Evolutionary conservation across 23 tunicate genomes (phyloP), one percentile per base, ranked within the genome.

Genomic region (Trididemnum nubilum): DNA sequence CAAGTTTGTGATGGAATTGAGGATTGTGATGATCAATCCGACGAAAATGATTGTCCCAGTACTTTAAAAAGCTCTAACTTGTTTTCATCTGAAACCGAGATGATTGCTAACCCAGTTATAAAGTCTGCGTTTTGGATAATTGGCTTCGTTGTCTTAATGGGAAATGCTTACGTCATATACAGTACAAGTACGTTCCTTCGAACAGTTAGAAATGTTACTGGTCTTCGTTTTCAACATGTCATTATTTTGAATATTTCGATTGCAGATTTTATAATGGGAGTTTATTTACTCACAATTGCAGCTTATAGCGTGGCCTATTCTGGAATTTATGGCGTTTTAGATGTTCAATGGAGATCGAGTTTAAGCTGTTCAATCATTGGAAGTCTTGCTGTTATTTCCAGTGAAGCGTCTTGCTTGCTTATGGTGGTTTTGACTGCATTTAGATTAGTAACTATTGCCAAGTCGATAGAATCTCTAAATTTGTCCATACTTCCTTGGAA

Each of bases 251-350:
- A 85, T 49, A 58, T 85, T 25, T 67, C 90, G 1, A 31, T 79
- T 50, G 44, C 90, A 3, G 90, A 85, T 61, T 23, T 85, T 3
- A 21, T 85, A 3, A 85, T 85, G 90, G 79, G 90, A 7, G 30
- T 85, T 36, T 85, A 85, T 52, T 69, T 85, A 23, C 36, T 85
- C 18, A 27, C 57, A 35, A 61, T 85, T 19, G 58, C 79, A 7
- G 40, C 50, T 1, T 82, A 78, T 44, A 54, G 84, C 33, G 39
- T 69, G 3, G 9, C 21, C 15, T 78, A 15, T 54, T 70, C 79
- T n/a, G 90, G 90, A 12, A 15, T 23, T 22, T 85, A 78, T 36
- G 39, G 75, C 22, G 26, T 22, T 15, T 33, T 60, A 61, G 84
- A 85, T 28, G 31, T 3, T 30, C 26, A 71, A 37, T 82, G 86